Percentiles rank a stretch among this genome's conserved stretches.
Conservation (phyloP, 2,113 vertebrate genomes). For the Ardeotis arabs region DNA sequence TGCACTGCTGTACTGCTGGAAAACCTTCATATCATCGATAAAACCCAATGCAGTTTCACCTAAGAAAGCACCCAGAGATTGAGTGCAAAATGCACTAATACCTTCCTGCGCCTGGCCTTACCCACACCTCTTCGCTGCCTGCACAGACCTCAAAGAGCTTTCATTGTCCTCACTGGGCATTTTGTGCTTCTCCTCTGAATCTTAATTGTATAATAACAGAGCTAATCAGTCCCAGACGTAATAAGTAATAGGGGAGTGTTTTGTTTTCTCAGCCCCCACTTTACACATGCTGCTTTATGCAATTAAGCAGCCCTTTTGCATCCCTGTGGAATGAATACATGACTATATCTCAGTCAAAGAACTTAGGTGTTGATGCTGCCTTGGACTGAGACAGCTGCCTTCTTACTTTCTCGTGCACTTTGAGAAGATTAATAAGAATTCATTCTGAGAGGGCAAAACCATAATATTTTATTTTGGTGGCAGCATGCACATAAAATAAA, state of each 20-base stretch:
- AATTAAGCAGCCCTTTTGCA: not conserved
- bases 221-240: constrained; percentile 15
- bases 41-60: not conserved
- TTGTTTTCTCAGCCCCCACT: not conserved
- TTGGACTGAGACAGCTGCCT: not conserved
- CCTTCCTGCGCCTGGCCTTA: not conserved
- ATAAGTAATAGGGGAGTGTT: not conserved
- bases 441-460: not conserved
- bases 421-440: constrained; percentile 41
- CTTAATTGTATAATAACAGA: not conserved
- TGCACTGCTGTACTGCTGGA: not conserved
- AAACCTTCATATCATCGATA: not conserved
- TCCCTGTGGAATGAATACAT: not conserved
- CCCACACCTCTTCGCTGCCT: not conserved
- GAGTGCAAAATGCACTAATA: not conserved
- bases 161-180: not conserved
- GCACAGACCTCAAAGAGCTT: not conserved
- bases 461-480: constrained; percentile 65
- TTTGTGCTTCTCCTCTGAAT: not conserved
- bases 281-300: not conserved
- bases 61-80: not conserved
- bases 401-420: not conserved
- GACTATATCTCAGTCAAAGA: not conserved
- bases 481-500: constrained; percentile 58
- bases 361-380: not conserved